Conservation (phyloP, 2,113 vertebrate species). For the Willisornis vidua region DNA sequence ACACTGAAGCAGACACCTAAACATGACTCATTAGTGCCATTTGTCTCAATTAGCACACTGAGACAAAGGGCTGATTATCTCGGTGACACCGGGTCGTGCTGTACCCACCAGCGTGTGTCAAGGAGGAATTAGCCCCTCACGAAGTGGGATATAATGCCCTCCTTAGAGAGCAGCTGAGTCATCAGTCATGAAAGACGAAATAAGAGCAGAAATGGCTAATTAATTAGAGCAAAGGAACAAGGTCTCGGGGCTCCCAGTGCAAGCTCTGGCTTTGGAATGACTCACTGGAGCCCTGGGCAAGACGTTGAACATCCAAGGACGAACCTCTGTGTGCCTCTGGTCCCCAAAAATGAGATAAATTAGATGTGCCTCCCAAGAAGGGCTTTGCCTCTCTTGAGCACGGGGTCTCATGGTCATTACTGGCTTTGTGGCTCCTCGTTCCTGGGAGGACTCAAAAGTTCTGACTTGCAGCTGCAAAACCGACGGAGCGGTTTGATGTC, state of each 20-base stretch:
- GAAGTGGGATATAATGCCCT: neutral
- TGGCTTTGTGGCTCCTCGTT: rapidly evolving
- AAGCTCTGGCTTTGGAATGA: neutral
- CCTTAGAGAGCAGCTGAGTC: neutral
- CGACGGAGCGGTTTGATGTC: neutral
- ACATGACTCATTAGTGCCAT: conserved; percentile 10
- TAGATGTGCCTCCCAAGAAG: neutral
- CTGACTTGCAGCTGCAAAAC: neutral
- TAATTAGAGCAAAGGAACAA: neutral
- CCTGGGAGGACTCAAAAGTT: neutral
- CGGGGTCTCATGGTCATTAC: rapidly evolving
- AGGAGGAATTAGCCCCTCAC: neutral
- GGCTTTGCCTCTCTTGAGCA: neutral
- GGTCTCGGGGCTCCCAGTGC: neutral
- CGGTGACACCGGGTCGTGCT: neutral
- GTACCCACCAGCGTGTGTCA: neutral
- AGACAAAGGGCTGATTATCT: conserved; percentile 49
- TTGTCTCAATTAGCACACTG: conserved; percentile 43
- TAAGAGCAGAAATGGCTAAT: neutral
- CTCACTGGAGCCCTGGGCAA: neutral
- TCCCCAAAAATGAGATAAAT: neutral
- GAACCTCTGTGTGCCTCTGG: neutral
- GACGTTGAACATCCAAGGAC: neutral
- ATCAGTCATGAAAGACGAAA: neutral
- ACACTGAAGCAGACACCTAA: conserved; percentile 35